Base-by-base conservation (phyloP, 2,888 invertebrate genomes). In the Eupithecia dodoneata region DNA sequence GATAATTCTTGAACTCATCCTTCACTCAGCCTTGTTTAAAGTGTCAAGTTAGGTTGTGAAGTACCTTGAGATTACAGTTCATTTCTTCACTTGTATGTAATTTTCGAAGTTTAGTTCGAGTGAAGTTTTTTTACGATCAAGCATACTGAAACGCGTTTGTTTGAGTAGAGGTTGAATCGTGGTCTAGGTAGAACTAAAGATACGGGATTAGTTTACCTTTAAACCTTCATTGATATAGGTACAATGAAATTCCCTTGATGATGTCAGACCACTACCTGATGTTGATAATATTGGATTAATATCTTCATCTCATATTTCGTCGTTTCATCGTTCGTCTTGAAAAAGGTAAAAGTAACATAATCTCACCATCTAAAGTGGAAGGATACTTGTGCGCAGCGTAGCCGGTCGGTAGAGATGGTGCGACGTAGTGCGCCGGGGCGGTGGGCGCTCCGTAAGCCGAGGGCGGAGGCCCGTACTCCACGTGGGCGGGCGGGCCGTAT, bases 381-480 rank as follows among this genome's bases (percentile, higher is more conserved):
- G 94, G 94, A 80, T 92, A 95, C 83, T 95, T 95, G 83, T 94
- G 94, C 0, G 92, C 86, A 0, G 92, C 91, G 84, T 87, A 95
- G 30, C 94, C 94, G 0, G 92, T 90, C n/a, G 95, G 93, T 3
- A 87, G 87, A 0, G 91, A 88, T 30, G 91, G 92, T 0, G 90
- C 87, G 87, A 89, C 90, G 86, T 88, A 94, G 80, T 93, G 93
- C 47, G 94, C 94, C 0, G 94, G 91, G 66, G 92, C 94, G n/a
- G 92, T 92, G 15, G 92, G 94, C 9, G 90, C 90, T 18, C 93
- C 92, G 85, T 94, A 94, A n/a, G 88, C 90, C 71, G 87, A 91
- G 0, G 94, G 82, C 1, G 84, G 90, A 0, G 90, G 89, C 0
- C 89, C 89, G 83, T 93, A 94, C 80, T 93, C 94, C 12, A 91